Evolutionary conservation across 2,797 vertebrate species (phyloP).

Genomic region (Erethizon dorsatum): DNA sequence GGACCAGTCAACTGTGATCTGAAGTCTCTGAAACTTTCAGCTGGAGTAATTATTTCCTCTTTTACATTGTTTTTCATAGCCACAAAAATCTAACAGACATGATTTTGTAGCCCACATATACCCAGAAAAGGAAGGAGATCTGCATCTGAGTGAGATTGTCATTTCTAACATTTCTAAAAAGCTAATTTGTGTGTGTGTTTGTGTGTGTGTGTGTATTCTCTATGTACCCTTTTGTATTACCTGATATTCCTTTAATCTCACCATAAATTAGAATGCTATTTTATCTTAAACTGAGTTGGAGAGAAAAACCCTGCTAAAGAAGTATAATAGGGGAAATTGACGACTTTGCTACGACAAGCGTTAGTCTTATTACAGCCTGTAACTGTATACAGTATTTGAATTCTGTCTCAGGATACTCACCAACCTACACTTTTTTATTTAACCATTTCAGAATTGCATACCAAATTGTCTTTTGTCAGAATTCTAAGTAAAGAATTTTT

Average conservation of each 20-base stretch:
- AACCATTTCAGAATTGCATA: background rate
- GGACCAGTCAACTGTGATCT: background rate
- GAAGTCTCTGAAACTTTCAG: background rate
- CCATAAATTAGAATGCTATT: background rate
- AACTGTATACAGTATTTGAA: background rate
- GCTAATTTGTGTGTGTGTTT: background rate
- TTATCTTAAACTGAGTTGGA: conserved; percentile 41
- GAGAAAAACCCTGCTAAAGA: background rate
- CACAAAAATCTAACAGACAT: background rate
- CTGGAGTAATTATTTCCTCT: background rate
- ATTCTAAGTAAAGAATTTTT: background rate
- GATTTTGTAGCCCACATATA: background rate
- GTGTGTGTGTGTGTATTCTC: background rate
- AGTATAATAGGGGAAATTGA: background rate
- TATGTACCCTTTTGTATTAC: background rate
- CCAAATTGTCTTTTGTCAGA: background rate
- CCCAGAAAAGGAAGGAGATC: background rate
- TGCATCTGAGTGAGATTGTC: background rate
- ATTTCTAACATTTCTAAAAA: background rate
- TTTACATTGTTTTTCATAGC: background rate
- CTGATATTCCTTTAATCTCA: background rate
- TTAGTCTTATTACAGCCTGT: background rate
- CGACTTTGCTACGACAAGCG: background rate
- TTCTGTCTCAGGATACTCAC: background rate
- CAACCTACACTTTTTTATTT: background rate